Conservation (phyloP, 2,113 vertebrate species). For the Syrrhaptes paradoxus region DNA sequence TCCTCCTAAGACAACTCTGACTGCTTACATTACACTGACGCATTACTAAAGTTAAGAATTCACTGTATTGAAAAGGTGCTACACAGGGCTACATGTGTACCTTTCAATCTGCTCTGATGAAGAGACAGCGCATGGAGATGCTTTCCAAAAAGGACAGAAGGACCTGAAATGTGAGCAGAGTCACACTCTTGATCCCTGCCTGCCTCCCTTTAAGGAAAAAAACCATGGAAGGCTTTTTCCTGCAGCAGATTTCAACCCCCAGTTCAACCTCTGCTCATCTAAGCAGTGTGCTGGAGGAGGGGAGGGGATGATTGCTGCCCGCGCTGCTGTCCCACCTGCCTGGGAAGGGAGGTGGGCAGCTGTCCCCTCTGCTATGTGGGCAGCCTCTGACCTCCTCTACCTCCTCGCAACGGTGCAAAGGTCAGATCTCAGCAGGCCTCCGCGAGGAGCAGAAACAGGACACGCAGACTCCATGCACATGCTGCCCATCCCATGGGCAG, state of each 20-base stretch:
- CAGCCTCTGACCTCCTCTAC: not conserved
- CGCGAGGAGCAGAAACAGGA: not conserved
- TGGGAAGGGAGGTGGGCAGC: constrained; percentile 27
- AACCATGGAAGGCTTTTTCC: not conserved
- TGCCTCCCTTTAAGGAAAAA: not conserved
- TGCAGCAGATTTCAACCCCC: not conserved
- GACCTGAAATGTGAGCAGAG: not conserved
- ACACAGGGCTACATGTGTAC: not conserved
- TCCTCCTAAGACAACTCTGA: not conserved
- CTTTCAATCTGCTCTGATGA: not conserved
- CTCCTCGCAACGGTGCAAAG: not conserved
- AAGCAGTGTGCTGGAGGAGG: not conserved
- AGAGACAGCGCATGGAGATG: not conserved
- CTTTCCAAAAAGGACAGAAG: not conserved
- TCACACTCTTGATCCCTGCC: not conserved
- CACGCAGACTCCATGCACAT: rapidly evolving
- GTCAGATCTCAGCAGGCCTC: not conserved
- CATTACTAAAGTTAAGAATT: not conserved
- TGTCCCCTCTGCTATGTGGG: not conserved
- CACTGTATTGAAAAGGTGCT: not conserved
- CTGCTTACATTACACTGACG: not conserved
- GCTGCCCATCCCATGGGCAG: rapidly evolving
- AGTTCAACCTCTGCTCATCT: not conserved
- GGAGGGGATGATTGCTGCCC: not conserved
- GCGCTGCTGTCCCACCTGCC: not conserved